A percentile compares a stretch with the other conserved stretches of the same genome.
Evolutionary conservation across 2,888 invertebrate species (phyloP).

Genomic region (Ecdyonurus torrentis): DNA sequence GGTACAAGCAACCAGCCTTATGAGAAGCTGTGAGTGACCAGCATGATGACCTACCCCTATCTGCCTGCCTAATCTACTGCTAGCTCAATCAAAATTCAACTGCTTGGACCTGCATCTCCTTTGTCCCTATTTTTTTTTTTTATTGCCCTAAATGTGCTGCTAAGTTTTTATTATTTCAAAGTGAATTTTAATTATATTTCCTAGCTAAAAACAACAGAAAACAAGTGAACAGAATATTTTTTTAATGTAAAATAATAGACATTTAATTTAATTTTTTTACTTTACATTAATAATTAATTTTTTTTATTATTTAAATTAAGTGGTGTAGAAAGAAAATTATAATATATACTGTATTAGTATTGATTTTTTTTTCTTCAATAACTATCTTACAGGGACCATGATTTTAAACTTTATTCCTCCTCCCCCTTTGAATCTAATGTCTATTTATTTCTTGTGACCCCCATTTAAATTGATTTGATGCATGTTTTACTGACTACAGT

Average conservation of each 20-base stretch:
- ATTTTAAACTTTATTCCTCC: not conserved
- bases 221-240: no score
- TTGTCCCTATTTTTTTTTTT: constrained; percentile 4
- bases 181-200: no score
- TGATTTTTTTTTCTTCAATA: not conserved
- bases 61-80: not conserved
- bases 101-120: not conserved
- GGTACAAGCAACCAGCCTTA: constrained; percentile 71
- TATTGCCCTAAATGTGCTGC: constrained; percentile 6
- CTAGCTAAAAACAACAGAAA: no score
- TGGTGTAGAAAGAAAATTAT: not conserved
- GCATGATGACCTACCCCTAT: constrained; percentile 1
- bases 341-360: no score
- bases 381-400: not conserved
- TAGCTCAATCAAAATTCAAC: not conserved
- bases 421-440: not conserved
- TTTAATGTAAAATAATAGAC: no score
- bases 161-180: no score
- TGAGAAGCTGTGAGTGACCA: constrained; percentile 65
- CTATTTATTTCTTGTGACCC: no score
- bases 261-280: no score
- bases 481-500: not conserved
- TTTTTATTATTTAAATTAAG: constrained; percentile 5
- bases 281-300: no score
- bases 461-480: no score